These are phyloP conservation scores for Euura saliciscinereae DNA, from an alignment of 1,140 invertebrate species.

Conservation along the genomic window DNA sequence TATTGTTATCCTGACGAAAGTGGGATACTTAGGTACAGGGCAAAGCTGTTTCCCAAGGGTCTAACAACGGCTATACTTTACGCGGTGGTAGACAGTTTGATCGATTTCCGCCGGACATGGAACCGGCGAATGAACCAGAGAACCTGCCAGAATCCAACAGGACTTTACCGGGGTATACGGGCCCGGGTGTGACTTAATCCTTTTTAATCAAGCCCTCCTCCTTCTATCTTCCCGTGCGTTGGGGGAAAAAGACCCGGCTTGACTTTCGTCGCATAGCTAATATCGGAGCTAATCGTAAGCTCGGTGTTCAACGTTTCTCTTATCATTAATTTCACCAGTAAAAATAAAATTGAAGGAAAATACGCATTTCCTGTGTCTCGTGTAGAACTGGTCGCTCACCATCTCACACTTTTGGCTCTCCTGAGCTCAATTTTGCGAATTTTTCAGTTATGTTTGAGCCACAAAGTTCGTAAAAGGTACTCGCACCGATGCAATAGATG, in stretches of 20 bases:
- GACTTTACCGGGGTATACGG: slow-evolving; percentile 11
- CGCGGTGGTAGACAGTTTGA: slow-evolving; percentile 31
- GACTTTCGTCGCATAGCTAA: background rate
- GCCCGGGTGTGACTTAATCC: slow-evolving; percentile 47
- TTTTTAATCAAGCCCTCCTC: slow-evolving; percentile 51
- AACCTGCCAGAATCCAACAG: slow-evolving; percentile 16
- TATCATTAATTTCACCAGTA: too few species aligned
- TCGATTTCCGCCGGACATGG: slow-evolving; percentile 38
- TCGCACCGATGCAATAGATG: too few species aligned
- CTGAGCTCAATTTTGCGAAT: too few species aligned
- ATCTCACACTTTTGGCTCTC: too few species aligned
- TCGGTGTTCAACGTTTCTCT: too few species aligned
- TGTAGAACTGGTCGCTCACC: too few species aligned
- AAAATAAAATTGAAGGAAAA: too few species aligned
- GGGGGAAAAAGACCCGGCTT: background rate
- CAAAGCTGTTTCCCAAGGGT: slow-evolving; percentile 9
- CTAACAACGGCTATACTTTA: slow-evolving; percentile 18
- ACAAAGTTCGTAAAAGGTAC: too few species aligned
- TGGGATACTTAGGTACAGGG: background rate
- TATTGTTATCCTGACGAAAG: too few species aligned
- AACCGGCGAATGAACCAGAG: slow-evolving; percentile 25
- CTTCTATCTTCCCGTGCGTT: background rate
- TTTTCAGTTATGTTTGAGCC: too few species aligned
- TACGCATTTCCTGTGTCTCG: too few species aligned
- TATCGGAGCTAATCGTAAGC: too few species aligned